A percentile compares a stretch with the other conserved stretches of the same genome.
These are phyloP conservation scores for Eurypyga helias DNA, from an alignment of 2,113 vertebrate species.

Conservation along the genomic window DNA sequence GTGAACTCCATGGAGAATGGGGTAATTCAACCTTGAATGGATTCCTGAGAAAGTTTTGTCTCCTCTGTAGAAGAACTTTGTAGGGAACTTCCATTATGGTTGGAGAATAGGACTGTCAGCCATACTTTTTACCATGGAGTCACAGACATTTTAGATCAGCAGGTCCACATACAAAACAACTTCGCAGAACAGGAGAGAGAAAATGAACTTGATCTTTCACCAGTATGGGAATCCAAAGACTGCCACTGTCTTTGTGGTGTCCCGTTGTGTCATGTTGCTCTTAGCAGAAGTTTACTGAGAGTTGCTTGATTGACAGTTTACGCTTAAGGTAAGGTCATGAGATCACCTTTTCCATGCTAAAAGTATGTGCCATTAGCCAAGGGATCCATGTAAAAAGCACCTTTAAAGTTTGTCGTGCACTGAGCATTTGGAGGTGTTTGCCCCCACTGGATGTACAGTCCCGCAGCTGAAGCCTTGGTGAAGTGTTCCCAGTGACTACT, in stretches of 20 bases:
- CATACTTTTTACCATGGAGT: not conserved
- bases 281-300: not conserved
- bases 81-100: not conserved
- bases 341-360: not conserved
- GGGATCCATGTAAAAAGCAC: not conserved
- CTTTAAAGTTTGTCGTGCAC: not conserved
- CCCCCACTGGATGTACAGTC: not conserved
- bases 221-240: not conserved
- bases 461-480: not conserved
- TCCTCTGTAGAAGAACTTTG: not conserved
- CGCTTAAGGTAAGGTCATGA: not conserved
- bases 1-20: not conserved
- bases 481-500: not conserved
- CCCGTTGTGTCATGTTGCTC: not conserved
- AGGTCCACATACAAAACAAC: not conserved
- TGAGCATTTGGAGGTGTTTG: not conserved
- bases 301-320: not conserved
- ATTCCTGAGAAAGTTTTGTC: not conserved
- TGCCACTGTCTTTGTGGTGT: not conserved
- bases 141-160: not conserved
- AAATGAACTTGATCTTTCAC: not conserved
- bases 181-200: not conserved
- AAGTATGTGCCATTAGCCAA: not conserved
- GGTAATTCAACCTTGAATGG: not conserved
- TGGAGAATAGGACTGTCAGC: not conserved